Evolutionary conservation across 2,888 invertebrate genomes (phyloP).

Genomic region (Tetranychus truncatus): DNA sequence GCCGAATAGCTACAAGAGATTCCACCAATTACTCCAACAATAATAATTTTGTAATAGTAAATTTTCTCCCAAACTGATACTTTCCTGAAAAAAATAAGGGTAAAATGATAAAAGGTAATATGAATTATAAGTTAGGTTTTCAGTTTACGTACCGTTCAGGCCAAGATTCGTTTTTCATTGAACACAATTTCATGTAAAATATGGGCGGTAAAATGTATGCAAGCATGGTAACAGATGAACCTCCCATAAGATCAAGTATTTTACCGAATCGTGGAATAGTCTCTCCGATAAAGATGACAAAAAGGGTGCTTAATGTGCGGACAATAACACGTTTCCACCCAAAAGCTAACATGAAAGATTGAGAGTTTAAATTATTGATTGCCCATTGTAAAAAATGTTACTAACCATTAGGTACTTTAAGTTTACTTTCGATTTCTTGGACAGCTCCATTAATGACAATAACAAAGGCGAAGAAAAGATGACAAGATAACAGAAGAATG

Average conservation of each 20-base stretch:
- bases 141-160: conserved; percentile 33
- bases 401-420: conserved; percentile 53
- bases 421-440: conserved; percentile 58
- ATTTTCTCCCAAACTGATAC: conserved; percentile 3
- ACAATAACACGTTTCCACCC: conserved; percentile 45
- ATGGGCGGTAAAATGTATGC: conserved; percentile 67
- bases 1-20: conserved; percentile 15
- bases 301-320: conserved; percentile 47
- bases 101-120: no score
- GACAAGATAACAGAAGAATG: conserved; percentile 45
- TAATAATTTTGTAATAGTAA: not conserved
- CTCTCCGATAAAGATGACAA: conserved; percentile 58
- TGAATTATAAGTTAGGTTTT: no score
- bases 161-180: conserved; percentile 36
- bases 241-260: conserved; percentile 67
- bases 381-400: conserved; percentile 9
- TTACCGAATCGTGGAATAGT: conserved; percentile 65
- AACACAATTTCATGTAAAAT: conserved; percentile 51
- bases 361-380: not conserved
- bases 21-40: conserved; percentile 17
- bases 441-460: conserved; percentile 52
- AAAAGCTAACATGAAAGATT: conserved; percentile 4
- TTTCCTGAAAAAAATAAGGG: not conserved
- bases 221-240: conserved; percentile 59
- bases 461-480: conserved; percentile 47